Base-by-base conservation (phyloP, 23 tunicate species). In the Trididemnum nubilum region DNA sequence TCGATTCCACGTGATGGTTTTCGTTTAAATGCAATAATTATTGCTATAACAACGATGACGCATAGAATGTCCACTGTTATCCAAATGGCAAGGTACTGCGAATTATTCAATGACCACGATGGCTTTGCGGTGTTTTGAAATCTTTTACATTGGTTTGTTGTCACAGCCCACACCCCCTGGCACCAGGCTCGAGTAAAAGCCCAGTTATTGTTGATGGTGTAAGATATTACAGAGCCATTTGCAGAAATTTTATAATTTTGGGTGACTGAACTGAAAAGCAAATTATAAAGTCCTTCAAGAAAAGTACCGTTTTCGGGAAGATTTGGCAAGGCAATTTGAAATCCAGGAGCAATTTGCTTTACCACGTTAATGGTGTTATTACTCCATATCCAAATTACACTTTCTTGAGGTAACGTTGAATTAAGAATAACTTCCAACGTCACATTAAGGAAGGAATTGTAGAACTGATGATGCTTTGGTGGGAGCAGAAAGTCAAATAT, bases 401-500 rank as follows among this genome's bases (percentile, higher is more conserved):
- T 50, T 1, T 35, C 28, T 78, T 86, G 88, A 5, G 76, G 59
- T 37, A 92, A 60, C 0, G 81, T 71, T 1, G 92, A 70, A 2
- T 71, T 72, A 9, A 86, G 72, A 23, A 87, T 7, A 2, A 74
- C 57, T 33, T 86, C 39, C 9, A 92, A 0, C 24, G 77, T 76
- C 5, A 82, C 39, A 50, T 92, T 73, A 19, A 78, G 36, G 24
- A 4, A 57, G 19, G 69, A 38, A 27, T 60, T 2, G 50, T 22
- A 31, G 63, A 51, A 71, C 23, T 74, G 77, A 29, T 92, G 91
- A 1, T 64, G 72, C 27, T 2, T 0, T 21, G 91, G 85, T 38
- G 97, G 97, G 30, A 34, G 36, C 51, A 36, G 51, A 23, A 92
- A 34, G 64, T 92, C 97, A 86, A 92, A 92, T 4, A 92, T 77